Percentiles rank a stretch among this genome's conserved stretches.
Conservation (phyloP, 1,140 invertebrate genomes). For the Macrobrachium rosenbergii region DNA sequence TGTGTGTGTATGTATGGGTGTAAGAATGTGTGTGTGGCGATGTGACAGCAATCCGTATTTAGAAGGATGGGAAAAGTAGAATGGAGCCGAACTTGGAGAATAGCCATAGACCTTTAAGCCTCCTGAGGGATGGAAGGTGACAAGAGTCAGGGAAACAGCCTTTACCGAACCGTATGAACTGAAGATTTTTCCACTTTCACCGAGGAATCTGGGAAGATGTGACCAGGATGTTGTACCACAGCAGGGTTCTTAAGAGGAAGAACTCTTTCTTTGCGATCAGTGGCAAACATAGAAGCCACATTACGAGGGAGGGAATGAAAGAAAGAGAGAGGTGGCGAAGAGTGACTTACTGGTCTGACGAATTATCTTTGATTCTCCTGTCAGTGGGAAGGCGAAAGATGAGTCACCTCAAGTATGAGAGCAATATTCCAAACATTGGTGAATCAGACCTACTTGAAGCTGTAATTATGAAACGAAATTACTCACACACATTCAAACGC, state of each 20-base stretch:
- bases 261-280: neutral
- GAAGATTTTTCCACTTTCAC: too few relatives aligned
- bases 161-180: too few relatives aligned
- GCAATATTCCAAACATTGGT: too few relatives aligned
- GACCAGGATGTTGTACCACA: too few relatives aligned
- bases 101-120: too few relatives aligned
- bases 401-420: too few relatives aligned
- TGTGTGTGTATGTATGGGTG: conserved; percentile 2
- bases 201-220: too few relatives aligned
- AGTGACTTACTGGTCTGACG: neutral
- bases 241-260: too few relatives aligned
- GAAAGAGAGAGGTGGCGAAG: neutral
- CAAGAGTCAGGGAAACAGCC: too few relatives aligned
- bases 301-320: neutral
- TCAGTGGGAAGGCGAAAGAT: too few relatives aligned
- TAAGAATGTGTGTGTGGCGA: neutral
- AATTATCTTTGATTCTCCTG: neutral
- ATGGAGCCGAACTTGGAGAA: neutral
- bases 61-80: neutral
- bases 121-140: too few relatives aligned
- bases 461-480: neutral
- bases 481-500: neutral
- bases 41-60: neutral
- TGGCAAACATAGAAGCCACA: neutral
- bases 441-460: too few relatives aligned